Percentiles rank a stretch among this genome's conserved stretches.
These are phyloP conservation scores for Aproaerema taeniolella DNA, from an alignment of 2,888 invertebrate genomes.

Conservation along the genomic window DNA sequence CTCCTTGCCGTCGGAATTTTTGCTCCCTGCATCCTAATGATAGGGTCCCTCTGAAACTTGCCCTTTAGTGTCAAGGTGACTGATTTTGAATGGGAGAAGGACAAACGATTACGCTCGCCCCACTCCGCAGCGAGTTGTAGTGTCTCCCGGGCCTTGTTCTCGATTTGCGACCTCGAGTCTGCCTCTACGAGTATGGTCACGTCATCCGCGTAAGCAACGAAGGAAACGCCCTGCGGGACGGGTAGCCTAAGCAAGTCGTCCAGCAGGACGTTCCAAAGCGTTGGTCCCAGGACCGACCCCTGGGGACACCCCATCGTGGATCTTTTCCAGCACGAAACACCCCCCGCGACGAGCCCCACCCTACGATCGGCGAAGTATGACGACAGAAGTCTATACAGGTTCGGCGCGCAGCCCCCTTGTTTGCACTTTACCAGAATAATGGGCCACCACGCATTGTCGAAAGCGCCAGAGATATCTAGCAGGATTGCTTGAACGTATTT, in stretches of 20 bases:
- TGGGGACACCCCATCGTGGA: conserved; percentile 20
- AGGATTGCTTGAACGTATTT: conserved; percentile 23
- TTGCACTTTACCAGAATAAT: conserved; percentile 13
- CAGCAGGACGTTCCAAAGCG: conserved; percentile 11
- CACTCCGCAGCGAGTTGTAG: conserved; percentile 13
- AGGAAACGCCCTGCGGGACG: conserved; percentile 11
- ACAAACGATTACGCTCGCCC: conserved; percentile 20
- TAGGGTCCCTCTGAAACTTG: not conserved
- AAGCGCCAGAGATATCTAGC: conserved; percentile 33
- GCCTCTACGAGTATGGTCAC: conserved; percentile 21
- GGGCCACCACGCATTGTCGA: conserved; percentile 30
- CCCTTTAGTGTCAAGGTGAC: conserved; percentile 1
- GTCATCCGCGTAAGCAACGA: conserved; percentile 27
- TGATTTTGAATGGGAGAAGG: conserved; percentile 23
- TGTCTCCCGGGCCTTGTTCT: not conserved
- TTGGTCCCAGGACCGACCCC: conserved; percentile 18
- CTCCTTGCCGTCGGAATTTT: conserved; percentile 17
- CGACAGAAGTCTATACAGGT: not conserved
- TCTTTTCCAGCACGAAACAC: conserved; percentile 9
- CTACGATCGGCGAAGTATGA: not conserved
- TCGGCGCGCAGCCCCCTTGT: conserved; percentile 1
- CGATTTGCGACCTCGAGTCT: not conserved
- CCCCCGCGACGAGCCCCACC: not conserved
- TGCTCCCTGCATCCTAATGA: not conserved
- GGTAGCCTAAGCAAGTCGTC: conserved; percentile 25